Conservation (phyloP, 2,113 vertebrate species). For the Jacana jacana region DNA sequence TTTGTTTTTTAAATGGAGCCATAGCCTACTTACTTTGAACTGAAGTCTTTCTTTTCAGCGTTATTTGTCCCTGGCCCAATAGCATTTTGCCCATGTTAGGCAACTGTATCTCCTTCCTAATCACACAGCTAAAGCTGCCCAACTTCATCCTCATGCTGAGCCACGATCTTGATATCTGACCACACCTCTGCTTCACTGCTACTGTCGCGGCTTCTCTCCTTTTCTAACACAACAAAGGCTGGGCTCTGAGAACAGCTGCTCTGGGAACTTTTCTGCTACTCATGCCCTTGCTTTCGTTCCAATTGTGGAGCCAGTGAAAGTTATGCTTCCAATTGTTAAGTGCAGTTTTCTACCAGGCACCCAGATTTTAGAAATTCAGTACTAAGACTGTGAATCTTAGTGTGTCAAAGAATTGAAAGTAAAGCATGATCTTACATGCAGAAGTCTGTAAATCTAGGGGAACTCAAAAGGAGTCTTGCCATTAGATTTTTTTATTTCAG, state of each 20-base stretch:
- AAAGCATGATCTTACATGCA: neutral
- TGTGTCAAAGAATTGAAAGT: neutral
- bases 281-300: neutral
- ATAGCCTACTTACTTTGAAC: neutral
- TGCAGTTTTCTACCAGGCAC: neutral
- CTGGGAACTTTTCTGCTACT: neutral
- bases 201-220: neutral
- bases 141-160: neutral
- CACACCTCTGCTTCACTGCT: neutral
- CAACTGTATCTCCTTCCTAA: neutral
- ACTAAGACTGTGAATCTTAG: neutral
- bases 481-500: neutral
- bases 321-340: neutral
- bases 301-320: neutral
- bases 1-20: neutral
- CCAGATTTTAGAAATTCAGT: neutral
- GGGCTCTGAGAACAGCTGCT: neutral
- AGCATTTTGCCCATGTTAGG: neutral
- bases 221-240: neutral
- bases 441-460: neutral
- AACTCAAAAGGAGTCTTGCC: neutral
- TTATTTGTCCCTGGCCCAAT: neutral
- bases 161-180: too few relatives aligned
- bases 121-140: neutral
- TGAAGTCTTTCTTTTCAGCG: neutral